These are phyloP conservation scores for Gerris buenoi DNA, from an alignment of 1,140 invertebrate species.

Conservation along the genomic window DNA sequence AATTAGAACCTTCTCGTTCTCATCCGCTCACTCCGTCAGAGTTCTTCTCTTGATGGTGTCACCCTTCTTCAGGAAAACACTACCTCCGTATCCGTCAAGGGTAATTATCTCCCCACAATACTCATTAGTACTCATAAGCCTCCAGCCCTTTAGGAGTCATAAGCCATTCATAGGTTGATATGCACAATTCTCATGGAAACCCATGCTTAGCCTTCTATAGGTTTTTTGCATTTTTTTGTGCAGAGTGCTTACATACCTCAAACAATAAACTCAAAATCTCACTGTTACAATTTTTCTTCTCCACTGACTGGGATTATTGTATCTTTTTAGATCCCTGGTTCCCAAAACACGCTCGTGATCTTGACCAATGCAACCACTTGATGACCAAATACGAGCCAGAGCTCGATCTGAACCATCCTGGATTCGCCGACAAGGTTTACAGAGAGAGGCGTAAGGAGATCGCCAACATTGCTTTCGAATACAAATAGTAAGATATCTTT, in stretches of 20 bases:
- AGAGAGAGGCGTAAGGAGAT: slow-evolving; percentile 85
- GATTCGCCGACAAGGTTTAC: slow-evolving; percentile 92
- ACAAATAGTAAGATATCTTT: slow-evolving; percentile 79
- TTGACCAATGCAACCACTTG: slow-evolving; percentile 94
- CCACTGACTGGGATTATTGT: no score
- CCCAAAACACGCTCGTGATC: slow-evolving; percentile 85
- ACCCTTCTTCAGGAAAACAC: slow-evolving; percentile 60
- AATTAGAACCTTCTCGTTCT: slow-evolving; percentile 61
- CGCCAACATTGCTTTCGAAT: slow-evolving; percentile 93
- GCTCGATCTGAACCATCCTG: slow-evolving; percentile 97
- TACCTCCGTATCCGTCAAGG: slow-evolving; percentile 60
- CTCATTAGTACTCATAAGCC: no score
- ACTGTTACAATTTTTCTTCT: no score
- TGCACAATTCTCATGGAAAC: no score
- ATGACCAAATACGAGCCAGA: slow-evolving; percentile 99
- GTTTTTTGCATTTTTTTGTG: no score
- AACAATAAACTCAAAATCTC: no score
- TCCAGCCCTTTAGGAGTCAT: no score
- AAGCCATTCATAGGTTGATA: no score
- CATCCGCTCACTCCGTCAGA: slow-evolving; percentile 67
- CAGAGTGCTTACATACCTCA: no score
- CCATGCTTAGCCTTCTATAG: no score
- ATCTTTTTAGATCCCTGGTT: slow-evolving; percentile 68
- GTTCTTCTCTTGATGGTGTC: slow-evolving; percentile 56
- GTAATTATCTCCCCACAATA: slow-evolving; percentile 24